phyloP scores from a whole-genome alignment of 1,140 invertebrate genomes.

The Eubasilissa regina region DNA sequence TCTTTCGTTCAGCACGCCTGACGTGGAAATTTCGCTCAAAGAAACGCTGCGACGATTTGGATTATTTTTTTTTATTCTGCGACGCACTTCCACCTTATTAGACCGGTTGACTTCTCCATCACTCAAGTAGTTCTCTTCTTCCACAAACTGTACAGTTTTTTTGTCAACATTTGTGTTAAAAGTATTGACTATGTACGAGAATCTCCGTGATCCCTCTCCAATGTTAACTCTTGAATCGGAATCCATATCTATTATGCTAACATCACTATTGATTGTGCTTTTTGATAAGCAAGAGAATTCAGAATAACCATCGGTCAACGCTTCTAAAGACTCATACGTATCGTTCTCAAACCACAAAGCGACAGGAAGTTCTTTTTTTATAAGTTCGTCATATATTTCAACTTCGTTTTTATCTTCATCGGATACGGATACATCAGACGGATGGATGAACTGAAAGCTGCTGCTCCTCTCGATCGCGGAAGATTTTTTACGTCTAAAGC shows the following conservation, averaged over 20 bases:
- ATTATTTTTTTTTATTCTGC: neutral
- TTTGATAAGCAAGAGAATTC: conserved; percentile 28
- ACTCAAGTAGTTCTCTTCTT: conserved; percentile 44
- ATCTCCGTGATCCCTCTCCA: conserved; percentile 3
- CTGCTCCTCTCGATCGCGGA: conserved; percentile 5
- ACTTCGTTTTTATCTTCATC: neutral
- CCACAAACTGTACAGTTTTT: conserved; percentile 7
- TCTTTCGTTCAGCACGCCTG: neutral
- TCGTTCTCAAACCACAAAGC: conserved; percentile 24
- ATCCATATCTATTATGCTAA: conserved; percentile 1
- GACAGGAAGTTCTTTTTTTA: neutral
- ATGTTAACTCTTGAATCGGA: neutral
- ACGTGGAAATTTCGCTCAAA: conserved; percentile 1
- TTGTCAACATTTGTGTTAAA: conserved; percentile 15
- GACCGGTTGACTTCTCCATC: conserved; percentile 18
- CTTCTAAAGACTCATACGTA: conserved; percentile 13
- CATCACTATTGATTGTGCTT: conserved; percentile 7
- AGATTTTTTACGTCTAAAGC: conserved; percentile 14
- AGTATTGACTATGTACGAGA: conserved; percentile 18
- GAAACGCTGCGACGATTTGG: conserved; percentile 37
- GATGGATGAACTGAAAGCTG: conserved; percentile 17
- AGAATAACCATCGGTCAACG: conserved; percentile 8
- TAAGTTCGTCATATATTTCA: neutral
- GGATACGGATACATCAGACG: neutral
- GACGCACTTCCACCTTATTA: neutral